These are phyloP conservation scores for Rhinopomastus cyanomelas DNA, from an alignment of 2,113 vertebrate species.

Conservation along the genomic window DNA sequence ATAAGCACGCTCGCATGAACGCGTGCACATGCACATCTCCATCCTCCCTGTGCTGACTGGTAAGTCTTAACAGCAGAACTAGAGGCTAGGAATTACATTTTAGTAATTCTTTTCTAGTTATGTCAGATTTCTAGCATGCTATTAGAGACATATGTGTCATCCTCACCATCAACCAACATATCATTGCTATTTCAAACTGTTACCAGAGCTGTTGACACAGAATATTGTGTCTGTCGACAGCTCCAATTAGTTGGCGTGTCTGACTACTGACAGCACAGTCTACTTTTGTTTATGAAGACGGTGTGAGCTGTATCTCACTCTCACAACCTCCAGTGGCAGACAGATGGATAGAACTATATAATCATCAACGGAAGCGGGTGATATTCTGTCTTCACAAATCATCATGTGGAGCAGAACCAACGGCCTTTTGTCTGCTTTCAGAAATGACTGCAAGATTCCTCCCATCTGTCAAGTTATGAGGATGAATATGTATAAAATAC, in stretches of 20 bases:
- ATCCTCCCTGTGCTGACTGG: conserved; percentile 1
- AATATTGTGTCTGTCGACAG: conserved; percentile 87
- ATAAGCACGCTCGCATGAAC: conserved; percentile 16
- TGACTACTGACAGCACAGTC: conserved; percentile 83
- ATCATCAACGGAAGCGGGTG: conserved; percentile 80
- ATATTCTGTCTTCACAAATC: conserved; percentile 81
- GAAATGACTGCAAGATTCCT: conserved; percentile 77
- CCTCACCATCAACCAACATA: conserved; percentile 83
- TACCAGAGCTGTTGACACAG: conserved; percentile 83
- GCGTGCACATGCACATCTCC: background rate
- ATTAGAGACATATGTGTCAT: conserved; percentile 83
- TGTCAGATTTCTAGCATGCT: conserved; percentile 81
- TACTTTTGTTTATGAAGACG: conserved; percentile 83
- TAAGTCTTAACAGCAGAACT: conserved; percentile 52
- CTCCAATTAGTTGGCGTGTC: conserved; percentile 85
- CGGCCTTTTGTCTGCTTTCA: conserved; percentile 81
- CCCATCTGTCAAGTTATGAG: conserved; percentile 81
- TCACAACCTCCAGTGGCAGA: conserved; percentile 81
- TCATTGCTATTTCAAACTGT: conserved; percentile 86
- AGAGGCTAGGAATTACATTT: conserved; percentile 71
- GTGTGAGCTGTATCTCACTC: conserved; percentile 80
- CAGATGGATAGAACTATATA: conserved; percentile 85
- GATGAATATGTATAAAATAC: conserved; percentile 74
- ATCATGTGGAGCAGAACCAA: conserved; percentile 75
- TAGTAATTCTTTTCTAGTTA: conserved; percentile 81